Evolutionary conservation across 2,797 vertebrate genomes (phyloP).

Genomic region (Cuniculus paca): DNA sequence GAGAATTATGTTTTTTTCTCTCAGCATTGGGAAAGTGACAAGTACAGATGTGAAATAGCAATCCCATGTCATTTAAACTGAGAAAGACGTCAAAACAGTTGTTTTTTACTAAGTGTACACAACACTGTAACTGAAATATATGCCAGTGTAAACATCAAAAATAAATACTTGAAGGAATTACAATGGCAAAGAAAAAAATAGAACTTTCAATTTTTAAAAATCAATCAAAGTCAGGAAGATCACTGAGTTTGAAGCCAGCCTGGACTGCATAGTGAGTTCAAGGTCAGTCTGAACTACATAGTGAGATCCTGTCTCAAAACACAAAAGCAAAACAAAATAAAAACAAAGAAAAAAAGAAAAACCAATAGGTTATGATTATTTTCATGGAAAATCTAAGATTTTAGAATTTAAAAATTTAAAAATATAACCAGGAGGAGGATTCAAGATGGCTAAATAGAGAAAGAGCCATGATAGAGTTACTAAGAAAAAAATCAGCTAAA

Average conservation of each 20-base stretch:
- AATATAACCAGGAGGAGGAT: not conserved
- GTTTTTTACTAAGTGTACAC: not conserved
- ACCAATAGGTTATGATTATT: not conserved
- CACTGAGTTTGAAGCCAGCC: too few species aligned
- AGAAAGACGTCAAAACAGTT: not conserved
- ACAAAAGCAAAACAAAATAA: too few species aligned
- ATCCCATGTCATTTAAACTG: not conserved
- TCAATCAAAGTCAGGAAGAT: too few species aligned
- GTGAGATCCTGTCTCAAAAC: too few species aligned
- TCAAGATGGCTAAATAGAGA: too few species aligned
- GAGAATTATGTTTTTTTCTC: not conserved
- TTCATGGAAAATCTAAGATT: not conserved
- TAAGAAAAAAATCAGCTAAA: too few species aligned
- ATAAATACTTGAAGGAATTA: not conserved
- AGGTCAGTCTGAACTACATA: too few species aligned
- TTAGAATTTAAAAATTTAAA: not conserved
- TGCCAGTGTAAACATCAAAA: not conserved
- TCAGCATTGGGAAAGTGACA: not conserved
- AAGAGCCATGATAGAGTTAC: too few species aligned
- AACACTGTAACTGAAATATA: not conserved
- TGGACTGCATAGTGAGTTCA: too few species aligned
- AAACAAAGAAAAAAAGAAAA: too few species aligned
- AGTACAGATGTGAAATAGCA: not conserved
- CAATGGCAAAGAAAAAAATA: not conserved
- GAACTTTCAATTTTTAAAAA: not conserved